phyloP scores from a whole-genome alignment of 2,797 vertebrate species.

The Enteromius unitaeniatus region DNA sequence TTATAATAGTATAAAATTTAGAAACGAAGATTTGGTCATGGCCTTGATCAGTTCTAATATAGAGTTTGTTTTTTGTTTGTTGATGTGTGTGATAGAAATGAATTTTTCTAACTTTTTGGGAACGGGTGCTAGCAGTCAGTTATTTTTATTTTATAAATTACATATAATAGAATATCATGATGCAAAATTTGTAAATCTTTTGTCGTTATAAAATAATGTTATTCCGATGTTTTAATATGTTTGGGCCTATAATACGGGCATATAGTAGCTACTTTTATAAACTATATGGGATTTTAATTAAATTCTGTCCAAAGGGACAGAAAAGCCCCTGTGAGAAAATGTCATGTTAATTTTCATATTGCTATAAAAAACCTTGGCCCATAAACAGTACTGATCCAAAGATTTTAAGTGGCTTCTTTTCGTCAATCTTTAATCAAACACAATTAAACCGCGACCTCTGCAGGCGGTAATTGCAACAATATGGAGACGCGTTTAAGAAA shows the following conservation, averaged over 20 bases:
- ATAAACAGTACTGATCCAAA: background rate
- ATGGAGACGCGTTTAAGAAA: background rate
- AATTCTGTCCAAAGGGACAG: background rate
- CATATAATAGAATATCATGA: background rate
- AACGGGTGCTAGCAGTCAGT: background rate
- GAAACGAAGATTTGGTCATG: background rate
- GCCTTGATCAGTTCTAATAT: too few species aligned
- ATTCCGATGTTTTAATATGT: background rate
- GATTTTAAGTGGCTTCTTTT: conserved; percentile 3
- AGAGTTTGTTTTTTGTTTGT: background rate
- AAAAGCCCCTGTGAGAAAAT: background rate
- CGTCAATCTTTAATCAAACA: conserved; percentile 12
- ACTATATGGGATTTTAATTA: background rate
- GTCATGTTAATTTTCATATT: background rate
- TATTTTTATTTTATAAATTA: background rate
- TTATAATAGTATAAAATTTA: background rate
- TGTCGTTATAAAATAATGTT: background rate
- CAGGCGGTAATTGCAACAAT: conserved; percentile 35
- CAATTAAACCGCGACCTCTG: conserved; percentile 44
- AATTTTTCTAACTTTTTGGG: background rate
- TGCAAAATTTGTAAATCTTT: too few species aligned
- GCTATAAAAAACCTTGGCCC: background rate
- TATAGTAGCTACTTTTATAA: background rate
- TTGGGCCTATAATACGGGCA: background rate
- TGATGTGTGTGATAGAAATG: background rate